These are phyloP conservation scores for Ariopsis seemanni DNA, from an alignment of 2,113 vertebrate genomes.

Conservation along the genomic window DNA sequence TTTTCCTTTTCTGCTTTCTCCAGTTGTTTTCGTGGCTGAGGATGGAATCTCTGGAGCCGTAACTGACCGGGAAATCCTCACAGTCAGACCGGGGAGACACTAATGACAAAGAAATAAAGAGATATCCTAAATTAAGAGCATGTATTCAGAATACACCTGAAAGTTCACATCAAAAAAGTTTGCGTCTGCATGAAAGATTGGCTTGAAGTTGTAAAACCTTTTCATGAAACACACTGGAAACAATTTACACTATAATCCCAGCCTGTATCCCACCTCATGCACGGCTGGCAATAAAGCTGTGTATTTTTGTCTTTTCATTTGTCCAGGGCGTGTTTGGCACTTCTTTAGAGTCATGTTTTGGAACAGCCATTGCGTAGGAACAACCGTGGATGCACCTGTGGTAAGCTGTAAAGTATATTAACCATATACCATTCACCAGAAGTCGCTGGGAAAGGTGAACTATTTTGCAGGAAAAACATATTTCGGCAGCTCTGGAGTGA, in stretches of 20 bases:
- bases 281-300: slow-evolving; percentile 21
- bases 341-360: slow-evolving; percentile 2
- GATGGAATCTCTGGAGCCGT: slow-evolving; percentile 72
- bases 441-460: slow-evolving; percentile 8
- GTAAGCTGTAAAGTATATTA: neutral
- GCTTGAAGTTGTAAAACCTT: neutral
- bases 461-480: neutral
- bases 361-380: slow-evolving; percentile 11
- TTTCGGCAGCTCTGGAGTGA: neutral
- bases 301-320: slow-evolving; percentile 36
- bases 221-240: slow-evolving; percentile 28
- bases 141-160: neutral
- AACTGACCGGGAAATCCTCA: slow-evolving; percentile 63
- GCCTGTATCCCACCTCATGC: neutral
- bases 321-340: slow-evolving; percentile 12
- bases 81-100: slow-evolving; percentile 69
- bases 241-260: slow-evolving; percentile 1
- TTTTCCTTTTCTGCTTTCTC: slow-evolving; percentile 48
- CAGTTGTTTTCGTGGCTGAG: slow-evolving; percentile 64
- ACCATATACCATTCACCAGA: slow-evolving; percentile 15
- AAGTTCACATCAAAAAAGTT: neutral
- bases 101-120: slow-evolving; percentile 38
- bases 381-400: slow-evolving; percentile 4
- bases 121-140: neutral
- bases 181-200: neutral